Evolutionary conservation across 2,888 invertebrate genomes (phyloP), one percentile per base, ranked within the genome.

Genomic region (Catocala nupta): DNA sequence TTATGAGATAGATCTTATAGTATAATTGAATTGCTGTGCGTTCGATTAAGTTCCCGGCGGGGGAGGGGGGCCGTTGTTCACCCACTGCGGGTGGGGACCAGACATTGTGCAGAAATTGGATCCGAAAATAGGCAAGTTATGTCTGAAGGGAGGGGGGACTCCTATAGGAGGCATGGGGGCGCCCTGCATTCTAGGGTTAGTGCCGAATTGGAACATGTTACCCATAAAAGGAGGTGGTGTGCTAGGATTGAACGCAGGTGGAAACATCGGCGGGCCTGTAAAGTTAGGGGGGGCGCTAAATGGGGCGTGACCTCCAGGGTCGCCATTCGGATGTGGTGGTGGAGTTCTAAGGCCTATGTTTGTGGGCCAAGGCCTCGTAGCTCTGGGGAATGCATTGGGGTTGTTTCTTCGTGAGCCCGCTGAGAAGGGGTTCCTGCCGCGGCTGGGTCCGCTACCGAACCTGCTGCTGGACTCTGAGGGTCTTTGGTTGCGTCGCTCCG

Each of bases 401-500:
- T 83, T 82, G 45, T 77, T 85, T 55, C 89, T 78, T 43, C 89
- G 79, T 1, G 86, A 83, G 0, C 86, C 83, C 0, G 86, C 84
- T 0, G 89, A 72, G 78, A 90, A 88, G 0, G 90, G 90, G 70
- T 87, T 90, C 2, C 91, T 77, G 0, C 90, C 91, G 12, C 92
- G 77, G 51, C 89, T 89, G 1, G 90, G 87, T 0, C 90, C 90
- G 68, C 88, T 86, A 33, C 93, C 91, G 66, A 93, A 92, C 1
- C 93, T 77, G 59, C 90, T 93, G 78, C 90, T 93, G 12, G 89
- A 91, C 65, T 93, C 92, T 0, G 90, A 89, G 0, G 93, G 93
- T 63, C 94, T 81, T 68, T 92, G 89, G 78, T 92, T 95, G 42
- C 91, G 86, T 59, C 88, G 79, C 44, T 84, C 85, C 0, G 82